Conservation (phyloP, 2,113 vertebrate species). For the Ophthalmolycus amberensis region DNA sequence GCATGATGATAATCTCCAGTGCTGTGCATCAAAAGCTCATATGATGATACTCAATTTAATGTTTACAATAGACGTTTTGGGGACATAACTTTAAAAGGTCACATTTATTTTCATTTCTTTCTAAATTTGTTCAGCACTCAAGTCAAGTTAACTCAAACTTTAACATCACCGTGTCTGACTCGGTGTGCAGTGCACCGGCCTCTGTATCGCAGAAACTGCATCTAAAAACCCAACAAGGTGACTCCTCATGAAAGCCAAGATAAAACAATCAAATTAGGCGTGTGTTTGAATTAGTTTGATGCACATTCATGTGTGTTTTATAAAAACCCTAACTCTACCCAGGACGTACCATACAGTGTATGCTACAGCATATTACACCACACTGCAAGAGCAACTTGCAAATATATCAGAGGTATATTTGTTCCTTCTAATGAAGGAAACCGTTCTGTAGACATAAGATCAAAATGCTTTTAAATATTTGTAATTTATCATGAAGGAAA, state of each 20-base stretch:
- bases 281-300: background rate
- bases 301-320: background rate
- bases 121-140: background rate
- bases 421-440: background rate
- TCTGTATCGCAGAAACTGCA: background rate
- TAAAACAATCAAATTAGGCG: background rate
- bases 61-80: background rate
- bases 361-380: background rate
- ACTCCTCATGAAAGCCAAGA: background rate
- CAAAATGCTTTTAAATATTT: background rate
- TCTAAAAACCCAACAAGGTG: background rate
- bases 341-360: background rate
- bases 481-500: background rate
- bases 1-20: no score
- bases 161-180: background rate
- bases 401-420: background rate
- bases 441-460: background rate
- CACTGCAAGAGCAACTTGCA: background rate
- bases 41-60: background rate
- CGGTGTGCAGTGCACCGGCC: background rate
- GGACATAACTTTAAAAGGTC: background rate
- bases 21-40: no score
- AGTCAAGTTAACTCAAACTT: background rate
- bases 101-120: background rate
- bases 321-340: background rate